Conservation (phyloP, 2,888 invertebrate genomes). For the Pasiphila rectangulata region DNA sequence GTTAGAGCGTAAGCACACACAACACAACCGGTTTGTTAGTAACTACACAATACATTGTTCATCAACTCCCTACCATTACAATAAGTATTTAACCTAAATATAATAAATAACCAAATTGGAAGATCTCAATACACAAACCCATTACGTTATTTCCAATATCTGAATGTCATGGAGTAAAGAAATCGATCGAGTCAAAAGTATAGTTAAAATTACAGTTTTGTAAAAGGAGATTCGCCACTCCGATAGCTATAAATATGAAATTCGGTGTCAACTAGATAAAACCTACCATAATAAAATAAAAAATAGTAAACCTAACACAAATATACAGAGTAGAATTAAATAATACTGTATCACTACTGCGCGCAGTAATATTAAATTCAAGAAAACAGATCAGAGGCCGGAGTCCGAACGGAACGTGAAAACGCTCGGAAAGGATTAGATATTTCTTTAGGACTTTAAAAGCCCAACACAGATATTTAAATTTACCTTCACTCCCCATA, state of each 20-base stretch:
- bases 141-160: slow-evolving; percentile 31
- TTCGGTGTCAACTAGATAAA: slow-evolving; percentile 54
- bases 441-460: too few relatives aligned
- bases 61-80: slow-evolving; percentile 57
- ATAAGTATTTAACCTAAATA: slow-evolving; percentile 64
- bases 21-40: slow-evolving; percentile 80
- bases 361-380: slow-evolving; percentile 59
- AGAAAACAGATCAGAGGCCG: slow-evolving; percentile 49
- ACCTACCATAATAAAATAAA: slow-evolving; percentile 61
- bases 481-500: too few relatives aligned
- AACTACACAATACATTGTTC: slow-evolving; percentile 73
- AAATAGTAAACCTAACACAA: slow-evolving; percentile 65
- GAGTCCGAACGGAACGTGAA: too few relatives aligned
- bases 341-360: slow-evolving; percentile 78
- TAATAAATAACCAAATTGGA: slow-evolving; percentile 76
- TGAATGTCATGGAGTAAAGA: slow-evolving; percentile 27
- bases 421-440: too few relatives aligned
- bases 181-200: slow-evolving; percentile 5
- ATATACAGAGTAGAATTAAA: slow-evolving; percentile 76
- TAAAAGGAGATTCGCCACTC: slow-evolving; percentile 20
- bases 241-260: slow-evolving; percentile 27
- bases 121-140: slow-evolving; percentile 60
- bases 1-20: slow-evolving; percentile 78
- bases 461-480: too few relatives aligned
- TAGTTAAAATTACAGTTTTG: slow-evolving; percentile 5